A percentile compares a stretch with the other conserved stretches of the same genome.
phyloP scores from a whole-genome alignment of 2,888 invertebrate species.

The Phyllotreta cruciferae region DNA sequence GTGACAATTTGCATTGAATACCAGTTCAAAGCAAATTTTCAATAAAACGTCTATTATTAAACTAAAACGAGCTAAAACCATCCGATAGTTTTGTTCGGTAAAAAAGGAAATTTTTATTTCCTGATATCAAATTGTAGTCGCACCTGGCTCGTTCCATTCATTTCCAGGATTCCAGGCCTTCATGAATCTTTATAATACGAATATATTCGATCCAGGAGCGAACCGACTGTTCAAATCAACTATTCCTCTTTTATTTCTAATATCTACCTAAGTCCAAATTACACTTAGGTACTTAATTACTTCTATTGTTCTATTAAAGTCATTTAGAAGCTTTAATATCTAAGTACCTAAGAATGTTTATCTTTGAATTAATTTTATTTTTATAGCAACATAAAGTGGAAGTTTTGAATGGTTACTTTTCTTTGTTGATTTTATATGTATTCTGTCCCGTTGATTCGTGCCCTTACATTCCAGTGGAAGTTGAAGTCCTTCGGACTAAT shows the following conservation, averaged over 20 bases:
- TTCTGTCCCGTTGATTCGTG: not conserved
- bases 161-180: slow-evolving; percentile 11
- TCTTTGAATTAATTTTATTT: too few species aligned
- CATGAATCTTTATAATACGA: slow-evolving; percentile 11
- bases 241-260: not conserved
- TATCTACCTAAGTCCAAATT: too few species aligned
- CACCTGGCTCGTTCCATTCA: slow-evolving; percentile 18
- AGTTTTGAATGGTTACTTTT: too few species aligned
- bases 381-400: too few species aligned
- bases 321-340: too few species aligned
- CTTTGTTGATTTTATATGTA: not conserved
- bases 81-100: slow-evolving; percentile 15
- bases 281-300: too few species aligned
- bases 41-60: not conserved
- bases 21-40: not conserved
- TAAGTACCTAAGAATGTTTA: too few species aligned
- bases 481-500: slow-evolving; percentile 19
- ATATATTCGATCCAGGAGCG: slow-evolving; percentile 8
- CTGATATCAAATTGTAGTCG: slow-evolving; percentile 9
- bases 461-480: not conserved
- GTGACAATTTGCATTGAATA: slow-evolving; percentile 4
- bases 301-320: too few species aligned
- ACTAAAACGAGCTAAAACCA: too few species aligned
- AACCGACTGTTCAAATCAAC: not conserved
- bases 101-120: slow-evolving; percentile 10